Base-by-base conservation (phyloP, 2,113 vertebrate genomes). In the Grammomys surdaster region DNA sequence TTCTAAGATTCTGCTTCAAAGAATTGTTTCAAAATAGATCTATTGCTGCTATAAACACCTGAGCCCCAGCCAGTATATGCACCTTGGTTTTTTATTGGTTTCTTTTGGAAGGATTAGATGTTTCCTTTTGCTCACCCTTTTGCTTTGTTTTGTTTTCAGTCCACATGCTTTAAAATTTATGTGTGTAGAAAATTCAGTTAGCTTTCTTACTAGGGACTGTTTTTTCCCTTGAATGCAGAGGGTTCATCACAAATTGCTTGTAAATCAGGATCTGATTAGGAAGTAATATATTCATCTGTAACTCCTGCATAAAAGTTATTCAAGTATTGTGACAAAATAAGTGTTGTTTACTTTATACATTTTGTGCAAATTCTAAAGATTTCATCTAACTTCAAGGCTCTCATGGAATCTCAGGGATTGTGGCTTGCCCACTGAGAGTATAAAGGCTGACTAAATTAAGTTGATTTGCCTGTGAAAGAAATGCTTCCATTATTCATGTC, bases 391-490 rank as follows among this genome's bases (percentile, higher is more conserved):
- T 99, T 98, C 98, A 99, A 99, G 98, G 98, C 98, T 99, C 99
- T 99, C 99, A 99, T 99, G 99, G 99, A 99, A 99, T 99, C 99
- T 99, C 98, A 98, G 99, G 99, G 99, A 99, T 99, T 99, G 99
- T 99, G 99, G 99, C 99, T 99, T 98, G 98, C 98, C 99, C 97
- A 99, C 99, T 99, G 99, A 99, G 98, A 99, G 98, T 98, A 98
- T 98, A 99, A 99, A 99, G 99, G 98, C 99, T 99, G 99, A 99
- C 99, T 99, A 99, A 99, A 99, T 99, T 99, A 99, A 99, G 99
- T 99, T 99, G 99, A 99, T 99, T 99, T 99, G 99, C 99, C 99
- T 99, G 99, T 99, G 99, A 99, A 99, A 99, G 99, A 99, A 98
- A 96, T 97, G 98, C 98, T 99, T 99, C 99, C 99, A 99, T 99